Evolutionary conservation across 2,113 vertebrate genomes (phyloP).

Genomic region (Notothenia rossii): DNA sequence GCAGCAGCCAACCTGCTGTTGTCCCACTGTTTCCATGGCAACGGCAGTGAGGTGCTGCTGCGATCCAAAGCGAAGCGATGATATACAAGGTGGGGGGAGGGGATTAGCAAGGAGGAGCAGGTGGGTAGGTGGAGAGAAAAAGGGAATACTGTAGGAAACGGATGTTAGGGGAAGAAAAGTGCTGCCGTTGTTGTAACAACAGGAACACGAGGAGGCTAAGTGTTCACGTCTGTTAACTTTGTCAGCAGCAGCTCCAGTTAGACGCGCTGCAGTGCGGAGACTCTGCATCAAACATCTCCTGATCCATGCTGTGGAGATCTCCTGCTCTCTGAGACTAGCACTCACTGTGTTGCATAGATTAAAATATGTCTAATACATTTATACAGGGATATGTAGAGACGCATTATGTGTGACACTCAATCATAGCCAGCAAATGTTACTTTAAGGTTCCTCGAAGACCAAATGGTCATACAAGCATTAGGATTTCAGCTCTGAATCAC

Average conservation of each 20-base stretch:
- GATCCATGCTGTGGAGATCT: slow-evolving; percentile 4
- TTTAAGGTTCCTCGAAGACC: slow-evolving; percentile 54
- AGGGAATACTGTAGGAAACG: slow-evolving; percentile 48
- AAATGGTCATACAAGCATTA: slow-evolving; percentile 62
- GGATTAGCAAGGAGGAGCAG: slow-evolving; percentile 62
- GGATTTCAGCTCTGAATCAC: slow-evolving; percentile 57
- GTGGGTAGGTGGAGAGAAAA: slow-evolving; percentile 59
- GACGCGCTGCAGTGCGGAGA: slow-evolving; percentile 28
- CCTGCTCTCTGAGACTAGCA: slow-evolving; percentile 5
- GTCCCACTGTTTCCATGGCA: slow-evolving; percentile 90
- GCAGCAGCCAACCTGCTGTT: slow-evolving; percentile 84
- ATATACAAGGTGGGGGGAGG: slow-evolving; percentile 67
- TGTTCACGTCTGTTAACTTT: slow-evolving; percentile 29
- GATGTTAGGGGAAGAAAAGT: slow-evolving; percentile 39
- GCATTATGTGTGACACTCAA: not conserved
- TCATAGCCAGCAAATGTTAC: slow-evolving; percentile 49
- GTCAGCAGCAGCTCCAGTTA: slow-evolving; percentile 32
- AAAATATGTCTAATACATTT: not conserved
- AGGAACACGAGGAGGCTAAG: slow-evolving; percentile 37
- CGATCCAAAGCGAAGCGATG: slow-evolving; percentile 77
- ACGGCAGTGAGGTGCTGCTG: slow-evolving; percentile 83
- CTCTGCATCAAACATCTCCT: slow-evolving; percentile 28
- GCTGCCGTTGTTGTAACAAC: slow-evolving; percentile 39
- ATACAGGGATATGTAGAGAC: not conserved
- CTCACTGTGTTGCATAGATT: not conserved